Conservation (phyloP, 2,113 vertebrate genomes). For the Holacanthus passer region DNA sequence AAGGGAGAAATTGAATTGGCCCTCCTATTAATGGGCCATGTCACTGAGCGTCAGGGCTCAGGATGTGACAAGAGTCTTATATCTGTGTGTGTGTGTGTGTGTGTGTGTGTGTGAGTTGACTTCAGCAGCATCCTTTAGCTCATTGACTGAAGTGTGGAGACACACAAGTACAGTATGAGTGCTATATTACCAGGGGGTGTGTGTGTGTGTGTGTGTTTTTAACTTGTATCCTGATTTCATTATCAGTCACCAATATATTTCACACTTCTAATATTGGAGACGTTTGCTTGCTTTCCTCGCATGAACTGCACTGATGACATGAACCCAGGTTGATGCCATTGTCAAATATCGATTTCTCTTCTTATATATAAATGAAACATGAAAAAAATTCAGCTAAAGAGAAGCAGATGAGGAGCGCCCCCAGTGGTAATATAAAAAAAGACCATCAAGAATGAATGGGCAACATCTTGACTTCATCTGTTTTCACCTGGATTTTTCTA, state of each 20-base stretch:
- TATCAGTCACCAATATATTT: background rate
- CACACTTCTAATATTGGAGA: background rate
- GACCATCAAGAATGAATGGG: too few species aligned
- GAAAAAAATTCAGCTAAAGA: background rate
- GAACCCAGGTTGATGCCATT: background rate
- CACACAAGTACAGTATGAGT: too few species aligned
- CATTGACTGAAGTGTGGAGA: background rate
- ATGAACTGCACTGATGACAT: background rate
- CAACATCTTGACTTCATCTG: too few species aligned
- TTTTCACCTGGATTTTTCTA: too few species aligned
- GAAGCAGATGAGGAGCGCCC: too few species aligned
- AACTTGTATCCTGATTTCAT: background rate
- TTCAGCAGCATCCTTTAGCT: slow-evolving; percentile 25
- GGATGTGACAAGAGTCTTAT: slow-evolving; percentile 52
- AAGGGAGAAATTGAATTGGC: slow-evolving; percentile 66
- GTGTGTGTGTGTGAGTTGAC: slow-evolving; percentile 30
- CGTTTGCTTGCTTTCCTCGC: too few species aligned
- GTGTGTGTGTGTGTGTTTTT: background rate
- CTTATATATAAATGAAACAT: background rate
- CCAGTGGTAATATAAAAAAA: background rate
- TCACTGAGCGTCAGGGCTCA: slow-evolving; percentile 48
- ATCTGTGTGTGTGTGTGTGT: slow-evolving; percentile 38
- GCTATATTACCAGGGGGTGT: too few species aligned
- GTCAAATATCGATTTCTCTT: background rate
- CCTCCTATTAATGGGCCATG: slow-evolving; percentile 59